Percentiles rank a stretch among this genome's conserved stretches.
Evolutionary conservation across 2,888 invertebrate genomes (phyloP).

Genomic region (Apocheima hispidaria): DNA sequence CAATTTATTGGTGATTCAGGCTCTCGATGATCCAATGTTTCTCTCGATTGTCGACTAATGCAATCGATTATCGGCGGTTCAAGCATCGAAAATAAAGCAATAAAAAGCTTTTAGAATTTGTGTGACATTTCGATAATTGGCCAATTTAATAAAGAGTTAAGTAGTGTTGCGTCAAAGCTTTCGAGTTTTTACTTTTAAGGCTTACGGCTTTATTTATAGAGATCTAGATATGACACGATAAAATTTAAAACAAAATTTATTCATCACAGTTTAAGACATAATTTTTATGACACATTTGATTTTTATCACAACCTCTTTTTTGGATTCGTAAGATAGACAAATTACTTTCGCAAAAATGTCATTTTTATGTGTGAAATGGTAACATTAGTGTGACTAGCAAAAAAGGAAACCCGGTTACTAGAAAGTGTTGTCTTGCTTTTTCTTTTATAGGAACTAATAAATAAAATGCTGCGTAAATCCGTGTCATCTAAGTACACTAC

Average conservation of each 20-base stretch:
- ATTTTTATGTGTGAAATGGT: conserved; percentile 14
- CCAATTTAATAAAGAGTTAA: conserved; percentile 33
- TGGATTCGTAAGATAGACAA: conserved; percentile 5
- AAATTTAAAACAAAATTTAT: conserved; percentile 17
- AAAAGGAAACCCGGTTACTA: conserved; percentile 8
- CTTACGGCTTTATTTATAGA: conserved; percentile 32
- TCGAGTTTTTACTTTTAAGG: conserved; percentile 34
- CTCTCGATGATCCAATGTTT: conserved; percentile 17
- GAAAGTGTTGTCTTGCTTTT: conserved; percentile 20
- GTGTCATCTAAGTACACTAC: not conserved
- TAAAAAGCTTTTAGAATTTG: conserved; percentile 38
- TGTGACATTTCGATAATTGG: conserved; percentile 40
- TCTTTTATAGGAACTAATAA: conserved; percentile 18
- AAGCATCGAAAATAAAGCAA: conserved; percentile 31
- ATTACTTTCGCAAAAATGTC: not conserved
- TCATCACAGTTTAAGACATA: conserved; percentile 6
- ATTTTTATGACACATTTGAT: conserved; percentile 8
- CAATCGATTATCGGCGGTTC: conserved; percentile 27
- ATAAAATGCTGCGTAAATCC: conserved; percentile 26
- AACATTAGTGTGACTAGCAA: conserved; percentile 10
- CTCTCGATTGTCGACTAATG: conserved; percentile 28
- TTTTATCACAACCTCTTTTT: not conserved
- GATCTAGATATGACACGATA: conserved; percentile 22
- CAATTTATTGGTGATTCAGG: conserved; percentile 2
- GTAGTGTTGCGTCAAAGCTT: conserved; percentile 33